phyloP scores from a whole-genome alignment of 2,113 vertebrate genomes.

The Ceratotherium simum region DNA sequence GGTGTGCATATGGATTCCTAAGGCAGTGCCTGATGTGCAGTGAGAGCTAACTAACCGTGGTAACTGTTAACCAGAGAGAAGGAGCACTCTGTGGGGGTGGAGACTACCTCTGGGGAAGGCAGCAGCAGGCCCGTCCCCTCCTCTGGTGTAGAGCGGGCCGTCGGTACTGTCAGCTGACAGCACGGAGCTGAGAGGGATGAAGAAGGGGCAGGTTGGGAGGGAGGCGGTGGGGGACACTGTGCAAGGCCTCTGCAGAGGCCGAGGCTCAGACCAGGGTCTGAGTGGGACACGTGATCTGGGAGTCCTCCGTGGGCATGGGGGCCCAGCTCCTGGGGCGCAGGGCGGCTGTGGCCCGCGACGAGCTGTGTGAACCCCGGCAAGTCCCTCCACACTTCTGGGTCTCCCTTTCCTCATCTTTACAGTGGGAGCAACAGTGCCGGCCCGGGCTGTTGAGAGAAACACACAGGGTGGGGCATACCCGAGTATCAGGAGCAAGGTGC shows the following conservation, averaged over 20 bases:
- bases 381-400: neutral
- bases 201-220: neutral
- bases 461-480: fast-evolving
- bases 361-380: neutral
- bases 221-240: neutral
- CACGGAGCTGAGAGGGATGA: neutral
- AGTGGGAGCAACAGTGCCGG: neutral
- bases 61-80: neutral
- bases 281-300: neutral
- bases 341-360: neutral
- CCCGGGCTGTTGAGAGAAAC: neutral
- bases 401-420: neutral
- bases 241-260: neutral
- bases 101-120: neutral
- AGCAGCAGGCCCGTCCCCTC: neutral
- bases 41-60: neutral
- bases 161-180: neutral
- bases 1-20: no score
- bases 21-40: neutral
- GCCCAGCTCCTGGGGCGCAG: neutral
- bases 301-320: neutral
- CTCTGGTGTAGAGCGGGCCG: neutral
- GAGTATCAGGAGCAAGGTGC: neutral
- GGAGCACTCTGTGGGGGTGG: fast-evolving
- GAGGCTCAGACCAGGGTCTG: neutral